Evolutionary conservation across 2,888 invertebrate genomes (phyloP).

Genomic region (Arrhopalites spinosus): DNA sequence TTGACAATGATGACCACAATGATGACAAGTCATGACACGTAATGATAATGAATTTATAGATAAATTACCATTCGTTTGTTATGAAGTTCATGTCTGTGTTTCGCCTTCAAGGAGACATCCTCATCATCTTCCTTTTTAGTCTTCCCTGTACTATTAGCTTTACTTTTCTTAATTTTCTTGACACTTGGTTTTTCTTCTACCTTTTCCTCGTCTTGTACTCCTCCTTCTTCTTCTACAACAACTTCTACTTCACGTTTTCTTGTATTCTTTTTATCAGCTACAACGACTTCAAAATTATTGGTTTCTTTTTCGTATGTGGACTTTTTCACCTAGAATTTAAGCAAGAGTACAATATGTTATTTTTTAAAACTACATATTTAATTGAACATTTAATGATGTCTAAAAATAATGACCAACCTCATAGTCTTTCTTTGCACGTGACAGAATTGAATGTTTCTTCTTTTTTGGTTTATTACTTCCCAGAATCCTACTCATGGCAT

Average conservation of each 20-base stretch:
- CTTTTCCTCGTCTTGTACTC: slow-evolving; percentile 32
- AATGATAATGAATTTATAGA: neutral
- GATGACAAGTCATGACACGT: neutral
- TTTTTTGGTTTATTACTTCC: slow-evolving; percentile 54
- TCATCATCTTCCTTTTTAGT: slow-evolving; percentile 17
- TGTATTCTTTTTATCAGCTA: neutral
- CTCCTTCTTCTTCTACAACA: slow-evolving; percentile 29
- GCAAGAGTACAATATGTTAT: neutral
- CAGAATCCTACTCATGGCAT: slow-evolving; percentile 58
- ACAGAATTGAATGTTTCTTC: slow-evolving; percentile 57
- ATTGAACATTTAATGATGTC: too few relatives aligned
- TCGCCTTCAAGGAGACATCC: slow-evolving; percentile 39
- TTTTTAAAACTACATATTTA: neutral
- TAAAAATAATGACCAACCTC: slow-evolving; percentile 45
- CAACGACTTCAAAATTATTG: neutral
- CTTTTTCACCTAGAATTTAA: neutral
- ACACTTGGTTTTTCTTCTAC: slow-evolving; percentile 26
- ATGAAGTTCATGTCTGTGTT: slow-evolving; percentile 47
- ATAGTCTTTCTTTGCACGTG: slow-evolving; percentile 58
- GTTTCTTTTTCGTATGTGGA: neutral
- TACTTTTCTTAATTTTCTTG: slow-evolving; percentile 7
- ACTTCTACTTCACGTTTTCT: slow-evolving; percentile 14
- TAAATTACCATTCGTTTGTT: slow-evolving; percentile 45
- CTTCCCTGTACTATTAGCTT: neutral
- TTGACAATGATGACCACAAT: neutral